Conservation (phyloP, 2,113 vertebrate species). For the Scolopax mira region DNA sequence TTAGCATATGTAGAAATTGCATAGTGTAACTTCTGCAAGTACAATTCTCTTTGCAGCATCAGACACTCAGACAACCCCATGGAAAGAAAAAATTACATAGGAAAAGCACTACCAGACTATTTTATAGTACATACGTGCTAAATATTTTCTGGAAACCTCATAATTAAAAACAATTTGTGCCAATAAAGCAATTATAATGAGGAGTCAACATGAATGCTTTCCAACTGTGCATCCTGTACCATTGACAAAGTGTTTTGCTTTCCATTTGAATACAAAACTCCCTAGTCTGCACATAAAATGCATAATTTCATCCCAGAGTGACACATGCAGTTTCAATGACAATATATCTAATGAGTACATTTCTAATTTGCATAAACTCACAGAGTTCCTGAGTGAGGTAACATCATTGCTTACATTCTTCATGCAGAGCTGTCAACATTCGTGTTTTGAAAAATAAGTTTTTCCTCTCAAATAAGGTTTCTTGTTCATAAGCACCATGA, state of each 20-base stretch:
- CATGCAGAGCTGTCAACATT: not conserved
- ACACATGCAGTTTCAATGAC: not conserved
- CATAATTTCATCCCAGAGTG: not conserved
- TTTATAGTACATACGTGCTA: not conserved
- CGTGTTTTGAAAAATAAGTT: not conserved
- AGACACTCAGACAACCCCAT: not conserved
- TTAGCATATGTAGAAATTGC: not conserved
- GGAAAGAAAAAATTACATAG: not conserved
- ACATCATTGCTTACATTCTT: not conserved
- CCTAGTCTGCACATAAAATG: not conserved
- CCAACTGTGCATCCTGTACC: fast-evolving
- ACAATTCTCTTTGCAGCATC: not conserved
- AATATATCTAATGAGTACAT: not conserved
- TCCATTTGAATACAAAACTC: not conserved
- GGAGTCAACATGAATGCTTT: not conserved
- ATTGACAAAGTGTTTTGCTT: not conserved
- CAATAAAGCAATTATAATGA: not conserved
- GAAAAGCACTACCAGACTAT: not conserved
- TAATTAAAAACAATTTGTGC: not conserved
- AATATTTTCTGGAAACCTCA: not conserved
- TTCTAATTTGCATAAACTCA: not conserved
- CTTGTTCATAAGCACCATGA: not conserved
- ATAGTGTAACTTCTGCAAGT: not conserved
- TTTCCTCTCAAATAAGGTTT: not conserved
- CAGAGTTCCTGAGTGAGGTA: not conserved